phyloP scores from a whole-genome alignment of 2,113 vertebrate species.

The Channa maculata region DNA sequence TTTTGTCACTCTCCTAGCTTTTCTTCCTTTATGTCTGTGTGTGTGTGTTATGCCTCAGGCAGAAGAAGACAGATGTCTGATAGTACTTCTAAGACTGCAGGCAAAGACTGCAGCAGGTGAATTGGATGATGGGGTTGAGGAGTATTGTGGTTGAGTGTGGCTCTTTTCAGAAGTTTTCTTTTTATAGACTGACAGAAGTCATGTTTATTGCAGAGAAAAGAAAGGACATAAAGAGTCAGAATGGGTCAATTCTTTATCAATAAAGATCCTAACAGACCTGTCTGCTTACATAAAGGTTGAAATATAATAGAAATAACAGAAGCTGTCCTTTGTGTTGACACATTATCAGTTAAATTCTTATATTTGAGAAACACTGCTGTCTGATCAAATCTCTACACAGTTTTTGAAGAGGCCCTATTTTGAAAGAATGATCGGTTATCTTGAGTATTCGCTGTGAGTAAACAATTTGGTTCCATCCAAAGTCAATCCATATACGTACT shows the following conservation, averaged over 20 bases:
- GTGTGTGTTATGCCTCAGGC: constrained; percentile 34
- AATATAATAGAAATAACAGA: constrained; percentile 29
- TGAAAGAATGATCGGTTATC: constrained; percentile 7
- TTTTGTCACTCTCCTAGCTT: constrained; percentile 8
- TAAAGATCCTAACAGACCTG: constrained; percentile 54
- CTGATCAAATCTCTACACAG: neutral
- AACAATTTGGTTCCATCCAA: neutral
- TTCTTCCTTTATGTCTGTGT: constrained; percentile 2
- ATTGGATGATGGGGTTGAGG: constrained; percentile 26
- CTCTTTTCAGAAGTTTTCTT: constrained; percentile 15
- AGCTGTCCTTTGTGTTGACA: constrained; percentile 40
- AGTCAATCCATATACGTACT: neutral
- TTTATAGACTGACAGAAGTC: constrained; percentile 11
- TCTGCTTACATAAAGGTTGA: constrained; percentile 19
- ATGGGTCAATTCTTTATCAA: constrained; percentile 56
- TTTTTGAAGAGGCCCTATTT: constrained; percentile 16
- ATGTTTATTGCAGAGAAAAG: constrained; percentile 27
- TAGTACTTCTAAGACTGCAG: constrained; percentile 32
- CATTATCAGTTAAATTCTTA: neutral
- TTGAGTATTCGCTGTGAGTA: neutral
- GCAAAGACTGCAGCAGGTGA: constrained; percentile 39
- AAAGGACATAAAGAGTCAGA: constrained; percentile 33
- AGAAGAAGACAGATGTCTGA: constrained; percentile 54
- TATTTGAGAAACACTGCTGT: neutral
- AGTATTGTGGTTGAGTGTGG: constrained; percentile 16